Evolutionary conservation across 2,797 vertebrate genomes (phyloP).

Genomic region (Rhinatrema bivittatum): DNA sequence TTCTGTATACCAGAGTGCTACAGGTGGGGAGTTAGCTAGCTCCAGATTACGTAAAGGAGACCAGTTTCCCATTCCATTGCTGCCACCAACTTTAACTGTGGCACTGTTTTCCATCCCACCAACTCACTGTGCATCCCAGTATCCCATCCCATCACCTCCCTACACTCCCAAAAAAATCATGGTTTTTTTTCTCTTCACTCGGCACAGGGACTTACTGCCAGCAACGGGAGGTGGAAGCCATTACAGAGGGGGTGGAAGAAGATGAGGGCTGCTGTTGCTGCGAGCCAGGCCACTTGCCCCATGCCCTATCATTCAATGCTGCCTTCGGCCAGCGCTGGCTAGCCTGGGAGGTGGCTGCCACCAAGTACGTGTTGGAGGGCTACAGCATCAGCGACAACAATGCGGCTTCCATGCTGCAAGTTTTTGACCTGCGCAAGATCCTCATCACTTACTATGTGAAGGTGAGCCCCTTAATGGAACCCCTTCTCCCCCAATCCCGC

Average conservation of each 20-base stretch:
- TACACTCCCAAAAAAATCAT: too few relatives aligned
- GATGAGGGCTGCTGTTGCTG: constrained; percentile 56
- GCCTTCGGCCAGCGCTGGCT: constrained; percentile 56
- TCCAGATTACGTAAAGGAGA: too few relatives aligned
- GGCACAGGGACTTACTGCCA: constrained; percentile 48
- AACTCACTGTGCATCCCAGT: background rate
- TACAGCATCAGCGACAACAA: constrained; percentile 58
- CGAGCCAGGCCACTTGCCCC: constrained; percentile 45
- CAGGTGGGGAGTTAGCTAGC: too few relatives aligned
- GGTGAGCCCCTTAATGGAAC: too few relatives aligned
- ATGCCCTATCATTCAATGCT: constrained; percentile 50
- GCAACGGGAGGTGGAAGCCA: constrained; percentile 54
- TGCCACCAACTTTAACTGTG: too few relatives aligned
- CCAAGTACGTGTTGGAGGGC: constrained; percentile 52
- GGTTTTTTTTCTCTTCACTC: too few relatives aligned
- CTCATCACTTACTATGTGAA: constrained; percentile 55
- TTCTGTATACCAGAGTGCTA: too few relatives aligned
- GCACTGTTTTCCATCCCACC: too few relatives aligned
- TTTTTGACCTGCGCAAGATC: constrained; percentile 52
- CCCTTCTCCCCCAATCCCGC: too few relatives aligned
- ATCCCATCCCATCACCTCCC: background rate
- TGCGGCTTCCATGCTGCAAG: constrained; percentile 51
- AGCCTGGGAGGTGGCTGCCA: constrained; percentile 53
- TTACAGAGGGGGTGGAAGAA: constrained; percentile 52
- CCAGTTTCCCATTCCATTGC: too few relatives aligned